Conservation (phyloP, 2,797 vertebrate species). For the Sebastes kiyomatsui region DNA sequence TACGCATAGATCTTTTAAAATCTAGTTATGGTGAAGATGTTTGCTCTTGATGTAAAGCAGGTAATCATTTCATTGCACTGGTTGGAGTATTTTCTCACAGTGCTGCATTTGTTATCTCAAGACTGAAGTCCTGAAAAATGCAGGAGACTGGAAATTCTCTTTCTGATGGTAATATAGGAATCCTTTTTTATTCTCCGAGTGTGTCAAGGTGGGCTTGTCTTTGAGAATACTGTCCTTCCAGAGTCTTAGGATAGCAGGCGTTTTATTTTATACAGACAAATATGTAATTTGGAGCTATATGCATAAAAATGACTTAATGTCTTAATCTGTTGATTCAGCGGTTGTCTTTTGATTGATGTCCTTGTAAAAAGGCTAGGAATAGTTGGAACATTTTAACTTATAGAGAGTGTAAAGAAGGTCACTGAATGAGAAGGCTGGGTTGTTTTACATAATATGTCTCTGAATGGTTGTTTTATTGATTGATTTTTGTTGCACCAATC, state of each 20-base stretch:
- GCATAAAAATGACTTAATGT: neutral
- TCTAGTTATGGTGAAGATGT: neutral
- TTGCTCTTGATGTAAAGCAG: neutral
- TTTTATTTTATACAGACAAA: neutral
- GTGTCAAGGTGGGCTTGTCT: slow-evolving; percentile 11
- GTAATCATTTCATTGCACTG: neutral
- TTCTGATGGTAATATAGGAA: slow-evolving; percentile 7
- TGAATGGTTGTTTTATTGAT: neutral
- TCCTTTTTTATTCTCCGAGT: neutral
- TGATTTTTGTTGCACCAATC: neutral
- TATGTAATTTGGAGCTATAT: neutral
- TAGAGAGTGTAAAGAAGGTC: neutral
- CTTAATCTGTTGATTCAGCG: neutral
- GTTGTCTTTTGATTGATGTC: neutral
- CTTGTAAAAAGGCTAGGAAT: neutral
- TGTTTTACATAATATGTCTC: neutral
- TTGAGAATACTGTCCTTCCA: neutral
- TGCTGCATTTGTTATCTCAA: neutral
- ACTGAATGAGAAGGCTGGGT: neutral
- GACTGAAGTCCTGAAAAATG: neutral
- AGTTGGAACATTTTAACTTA: neutral
- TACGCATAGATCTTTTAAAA: neutral
- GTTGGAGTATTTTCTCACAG: too few species aligned
- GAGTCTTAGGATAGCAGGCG: neutral
- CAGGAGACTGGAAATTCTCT: neutral